Conservation (phyloP, 2,888 invertebrate genomes). For the Drosophila kuntzei region DNA sequence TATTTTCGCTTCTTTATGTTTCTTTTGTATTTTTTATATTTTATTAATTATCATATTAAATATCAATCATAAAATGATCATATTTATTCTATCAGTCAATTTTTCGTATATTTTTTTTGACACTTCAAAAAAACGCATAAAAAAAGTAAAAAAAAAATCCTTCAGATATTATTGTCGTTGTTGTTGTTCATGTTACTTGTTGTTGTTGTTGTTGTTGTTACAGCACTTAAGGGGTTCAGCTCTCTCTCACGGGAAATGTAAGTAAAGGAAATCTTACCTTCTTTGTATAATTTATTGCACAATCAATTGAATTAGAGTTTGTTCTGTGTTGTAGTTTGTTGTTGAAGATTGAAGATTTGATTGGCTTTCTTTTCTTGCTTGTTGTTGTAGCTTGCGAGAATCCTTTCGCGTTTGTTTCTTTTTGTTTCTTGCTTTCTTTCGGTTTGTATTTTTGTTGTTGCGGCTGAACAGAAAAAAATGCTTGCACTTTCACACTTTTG, state of each 20-base stretch:
- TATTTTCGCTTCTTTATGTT: too few species aligned
- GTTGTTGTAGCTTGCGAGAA: conserved; percentile 41
- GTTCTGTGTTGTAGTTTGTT: conserved; percentile 19
- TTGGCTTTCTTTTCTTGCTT: conserved; percentile 12
- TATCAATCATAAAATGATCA: neutral
- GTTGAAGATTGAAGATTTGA: conserved; percentile 2
- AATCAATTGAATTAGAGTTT: conserved; percentile 42
- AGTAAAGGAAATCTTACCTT: conserved; percentile 43
- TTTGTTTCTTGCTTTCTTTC: neutral
- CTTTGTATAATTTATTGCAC: conserved; percentile 43
- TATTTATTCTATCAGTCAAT: too few species aligned
- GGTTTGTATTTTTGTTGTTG: conserved; percentile 5
- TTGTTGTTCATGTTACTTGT: neutral
- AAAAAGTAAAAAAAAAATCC: conserved; percentile 29
- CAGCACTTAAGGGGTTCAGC: conserved; percentile 31
- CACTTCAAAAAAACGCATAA: conserved; percentile 31
- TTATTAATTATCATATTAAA: neutral
- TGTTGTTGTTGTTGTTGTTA: conserved; percentile 5
- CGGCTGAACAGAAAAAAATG: conserved; percentile 47
- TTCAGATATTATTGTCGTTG: neutral
- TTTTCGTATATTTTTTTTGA: conserved; percentile 2
- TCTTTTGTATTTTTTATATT: neutral
- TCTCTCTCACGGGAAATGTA: conserved; percentile 25
- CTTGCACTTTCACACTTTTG: conserved; percentile 61
- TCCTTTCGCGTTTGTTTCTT: conserved; percentile 52